Evolutionary conservation across 2,113 vertebrate species (phyloP).

Genomic region (Nothocercus nigrocapillus): DNA sequence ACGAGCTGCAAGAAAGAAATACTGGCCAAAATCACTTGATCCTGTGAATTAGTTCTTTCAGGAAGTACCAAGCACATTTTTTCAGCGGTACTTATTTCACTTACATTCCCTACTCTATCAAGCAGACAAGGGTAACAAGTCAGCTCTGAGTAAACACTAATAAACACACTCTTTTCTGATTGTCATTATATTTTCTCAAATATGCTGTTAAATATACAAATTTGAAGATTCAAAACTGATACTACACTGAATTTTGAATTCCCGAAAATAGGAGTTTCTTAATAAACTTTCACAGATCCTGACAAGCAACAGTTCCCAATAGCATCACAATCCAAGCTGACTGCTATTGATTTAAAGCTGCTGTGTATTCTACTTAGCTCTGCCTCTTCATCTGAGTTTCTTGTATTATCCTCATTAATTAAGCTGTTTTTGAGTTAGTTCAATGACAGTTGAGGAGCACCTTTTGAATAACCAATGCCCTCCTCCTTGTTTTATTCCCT

Average conservation of each 20-base stretch:
- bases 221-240: background rate
- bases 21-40: background rate
- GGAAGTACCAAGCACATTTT: background rate
- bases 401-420: background rate
- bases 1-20: background rate
- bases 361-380: background rate
- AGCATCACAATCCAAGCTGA: background rate
- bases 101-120: background rate
- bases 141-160: background rate
- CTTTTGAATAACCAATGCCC: background rate
- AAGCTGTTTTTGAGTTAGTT: background rate
- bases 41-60: background rate
- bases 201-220: rapidly evolving
- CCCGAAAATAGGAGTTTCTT: background rate
- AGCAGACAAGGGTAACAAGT: background rate
- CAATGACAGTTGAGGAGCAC: background rate
- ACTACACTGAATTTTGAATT: background rate
- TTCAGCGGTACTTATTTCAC: background rate
- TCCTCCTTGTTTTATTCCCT: background rate
- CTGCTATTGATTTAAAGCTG: constrained; percentile 3
- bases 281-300: background rate
- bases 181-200: background rate
- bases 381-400: constrained; percentile 9
- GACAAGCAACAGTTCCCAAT: background rate
- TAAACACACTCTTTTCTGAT: background rate